Conservation (phyloP, 2,113 vertebrate species). For the Atrichornis clamosus region DNA sequence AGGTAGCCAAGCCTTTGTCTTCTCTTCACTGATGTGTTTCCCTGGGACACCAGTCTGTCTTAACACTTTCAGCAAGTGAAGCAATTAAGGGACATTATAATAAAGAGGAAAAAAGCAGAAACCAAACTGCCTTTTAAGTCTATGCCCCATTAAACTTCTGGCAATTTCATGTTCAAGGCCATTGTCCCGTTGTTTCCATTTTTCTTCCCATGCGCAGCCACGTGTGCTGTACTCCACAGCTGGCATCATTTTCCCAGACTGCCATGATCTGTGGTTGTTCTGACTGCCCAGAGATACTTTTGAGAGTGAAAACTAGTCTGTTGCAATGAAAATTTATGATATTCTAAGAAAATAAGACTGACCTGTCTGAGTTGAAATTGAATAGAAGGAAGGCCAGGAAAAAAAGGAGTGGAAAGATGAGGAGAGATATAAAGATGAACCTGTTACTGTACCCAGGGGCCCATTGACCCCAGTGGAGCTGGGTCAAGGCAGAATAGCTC, state of each 20-base stretch:
- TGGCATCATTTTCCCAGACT: background rate
- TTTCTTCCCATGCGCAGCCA: background rate
- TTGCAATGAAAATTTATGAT: background rate
- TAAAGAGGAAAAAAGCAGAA: background rate
- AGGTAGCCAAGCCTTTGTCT: background rate
- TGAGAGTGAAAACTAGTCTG: background rate
- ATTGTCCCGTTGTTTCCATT: background rate
- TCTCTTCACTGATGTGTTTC: background rate
- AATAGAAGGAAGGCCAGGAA: background rate
- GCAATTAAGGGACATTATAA: background rate
- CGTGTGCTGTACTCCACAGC: background rate
- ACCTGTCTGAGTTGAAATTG: background rate
- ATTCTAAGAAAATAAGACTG: background rate
- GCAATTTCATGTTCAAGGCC: background rate
- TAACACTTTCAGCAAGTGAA: background rate
- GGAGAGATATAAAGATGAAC: background rate
- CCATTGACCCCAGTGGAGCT: background rate
- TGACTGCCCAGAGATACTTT: background rate
- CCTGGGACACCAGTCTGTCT: background rate
- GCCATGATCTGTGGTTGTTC: background rate
- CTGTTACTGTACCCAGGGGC: background rate
- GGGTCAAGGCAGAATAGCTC: background rate
- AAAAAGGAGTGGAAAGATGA: background rate
- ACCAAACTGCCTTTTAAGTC: background rate
- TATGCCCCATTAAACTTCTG: background rate